These are phyloP conservation scores for Terrapene triunguis DNA, from an alignment of 2,113 vertebrate species.

Conservation along the genomic window DNA sequence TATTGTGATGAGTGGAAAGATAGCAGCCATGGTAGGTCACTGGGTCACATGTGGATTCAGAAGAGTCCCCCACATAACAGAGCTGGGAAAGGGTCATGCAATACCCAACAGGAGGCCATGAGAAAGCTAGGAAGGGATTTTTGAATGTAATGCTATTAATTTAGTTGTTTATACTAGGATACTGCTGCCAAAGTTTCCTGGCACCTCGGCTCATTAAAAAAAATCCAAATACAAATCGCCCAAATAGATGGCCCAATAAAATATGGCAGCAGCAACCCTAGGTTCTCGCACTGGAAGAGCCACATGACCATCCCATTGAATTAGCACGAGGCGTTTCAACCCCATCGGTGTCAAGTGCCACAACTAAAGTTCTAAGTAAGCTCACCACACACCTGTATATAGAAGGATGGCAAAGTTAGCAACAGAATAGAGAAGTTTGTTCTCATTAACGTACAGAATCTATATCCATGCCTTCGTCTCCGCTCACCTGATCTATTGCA, in stretches of 20 bases:
- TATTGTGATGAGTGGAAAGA: background rate
- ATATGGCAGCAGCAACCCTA: background rate
- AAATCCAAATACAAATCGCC: background rate
- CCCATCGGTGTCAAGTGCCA: background rate
- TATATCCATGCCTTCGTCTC: too few relatives aligned
- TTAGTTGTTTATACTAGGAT: background rate
- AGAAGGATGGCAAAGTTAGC: slow-evolving; percentile 3
- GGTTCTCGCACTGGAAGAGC: slow-evolving; percentile 17
- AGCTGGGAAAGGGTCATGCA: background rate
- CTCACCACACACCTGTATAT: slow-evolving; percentile 38
- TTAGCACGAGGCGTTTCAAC: background rate
- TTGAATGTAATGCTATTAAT: background rate
- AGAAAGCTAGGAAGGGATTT: background rate
- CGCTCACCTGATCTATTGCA: too few relatives aligned
- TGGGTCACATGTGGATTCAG: background rate
- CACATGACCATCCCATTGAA: background rate
- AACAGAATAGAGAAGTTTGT: slow-evolving; percentile 14
- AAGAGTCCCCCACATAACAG: background rate
- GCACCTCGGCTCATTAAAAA: background rate
- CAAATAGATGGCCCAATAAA: background rate
- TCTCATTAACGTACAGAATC: background rate
- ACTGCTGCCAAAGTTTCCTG: too few relatives aligned
- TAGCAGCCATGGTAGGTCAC: background rate
- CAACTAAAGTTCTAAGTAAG: background rate
- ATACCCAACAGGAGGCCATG: rapidly evolving